Evolutionary conservation across 1,140 invertebrate species (phyloP).

Genomic region (Pararge aegeria): DNA sequence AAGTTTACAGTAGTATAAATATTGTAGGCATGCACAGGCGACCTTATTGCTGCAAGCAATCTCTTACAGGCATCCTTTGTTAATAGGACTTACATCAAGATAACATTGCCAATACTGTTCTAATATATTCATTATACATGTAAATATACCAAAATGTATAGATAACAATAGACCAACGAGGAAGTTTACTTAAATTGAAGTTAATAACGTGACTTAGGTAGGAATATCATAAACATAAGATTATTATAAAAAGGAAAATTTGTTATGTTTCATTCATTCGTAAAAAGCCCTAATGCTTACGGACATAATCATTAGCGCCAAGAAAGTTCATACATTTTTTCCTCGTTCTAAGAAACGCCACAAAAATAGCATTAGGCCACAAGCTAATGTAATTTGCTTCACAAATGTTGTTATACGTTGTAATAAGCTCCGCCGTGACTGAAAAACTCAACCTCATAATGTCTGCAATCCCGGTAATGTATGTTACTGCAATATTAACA

Average conservation of each 20-base stretch:
- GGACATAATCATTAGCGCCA: slow-evolving; percentile 31
- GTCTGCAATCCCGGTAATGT: slow-evolving; percentile 34
- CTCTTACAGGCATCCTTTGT: no score
- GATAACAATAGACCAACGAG: no score
- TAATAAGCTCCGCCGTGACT: slow-evolving; percentile 29
- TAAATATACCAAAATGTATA: no score
- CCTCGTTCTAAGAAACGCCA: slow-evolving; percentile 25
- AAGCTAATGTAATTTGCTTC: slow-evolving; percentile 49
- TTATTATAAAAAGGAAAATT: not conserved
- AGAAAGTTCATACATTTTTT: slow-evolving; percentile 36
- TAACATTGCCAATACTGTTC: no score
- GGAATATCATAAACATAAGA: no score
- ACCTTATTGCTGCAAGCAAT: no score
- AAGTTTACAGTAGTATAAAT: no score
- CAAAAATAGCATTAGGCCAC: slow-evolving; percentile 27
- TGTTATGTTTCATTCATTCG: not conserved
- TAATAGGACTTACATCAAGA: no score
- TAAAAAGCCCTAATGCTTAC: slow-evolving; percentile 23
- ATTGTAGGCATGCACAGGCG: no score
- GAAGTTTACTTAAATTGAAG: no score
- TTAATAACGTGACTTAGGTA: no score
- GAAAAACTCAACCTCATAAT: slow-evolving; percentile 34
- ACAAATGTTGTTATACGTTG: slow-evolving; percentile 44
- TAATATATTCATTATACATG: no score
- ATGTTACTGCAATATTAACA: slow-evolving; percentile 32